Conservation (phyloP, 2,797 vertebrate genomes). For the Sitta carolinensis region DNA sequence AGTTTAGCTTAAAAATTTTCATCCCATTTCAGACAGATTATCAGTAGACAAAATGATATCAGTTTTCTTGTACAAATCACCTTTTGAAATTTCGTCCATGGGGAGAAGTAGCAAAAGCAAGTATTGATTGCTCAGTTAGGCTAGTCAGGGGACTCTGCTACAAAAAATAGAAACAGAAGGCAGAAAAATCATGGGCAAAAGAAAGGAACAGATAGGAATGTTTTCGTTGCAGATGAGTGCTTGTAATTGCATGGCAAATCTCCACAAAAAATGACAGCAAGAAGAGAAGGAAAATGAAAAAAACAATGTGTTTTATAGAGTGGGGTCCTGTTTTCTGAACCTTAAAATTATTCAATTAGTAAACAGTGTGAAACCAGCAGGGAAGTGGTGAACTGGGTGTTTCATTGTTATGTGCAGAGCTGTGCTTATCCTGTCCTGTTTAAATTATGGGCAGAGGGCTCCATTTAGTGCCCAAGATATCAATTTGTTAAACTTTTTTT, state of each 20-base stretch:
- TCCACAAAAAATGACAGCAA: neutral
- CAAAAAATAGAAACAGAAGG: neutral
- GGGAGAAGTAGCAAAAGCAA: constrained; percentile 6
- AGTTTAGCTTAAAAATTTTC: constrained; percentile 2
- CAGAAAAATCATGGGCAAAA: neutral
- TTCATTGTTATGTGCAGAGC: neutral
- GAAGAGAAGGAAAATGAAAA: neutral
- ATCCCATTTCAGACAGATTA: neutral
- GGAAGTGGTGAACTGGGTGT: neutral
- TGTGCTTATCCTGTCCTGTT: neutral
- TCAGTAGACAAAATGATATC: neutral
- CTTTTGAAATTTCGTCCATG: neutral
- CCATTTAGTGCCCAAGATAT: neutral
- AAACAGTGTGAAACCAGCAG: neutral
- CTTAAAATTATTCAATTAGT: neutral
- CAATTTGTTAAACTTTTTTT: neutral
- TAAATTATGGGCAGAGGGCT: neutral
- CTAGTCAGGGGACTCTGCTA: neutral
- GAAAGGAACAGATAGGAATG: neutral
- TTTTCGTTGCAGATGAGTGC: neutral
- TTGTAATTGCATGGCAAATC: neutral
- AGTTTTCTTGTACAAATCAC: neutral
- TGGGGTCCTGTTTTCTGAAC: neutral
- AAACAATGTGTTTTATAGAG: neutral
- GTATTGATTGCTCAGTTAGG: constrained; percentile 26